Base-by-base conservation (phyloP, 1,140 invertebrate species). In the Planococcus citri region DNA sequence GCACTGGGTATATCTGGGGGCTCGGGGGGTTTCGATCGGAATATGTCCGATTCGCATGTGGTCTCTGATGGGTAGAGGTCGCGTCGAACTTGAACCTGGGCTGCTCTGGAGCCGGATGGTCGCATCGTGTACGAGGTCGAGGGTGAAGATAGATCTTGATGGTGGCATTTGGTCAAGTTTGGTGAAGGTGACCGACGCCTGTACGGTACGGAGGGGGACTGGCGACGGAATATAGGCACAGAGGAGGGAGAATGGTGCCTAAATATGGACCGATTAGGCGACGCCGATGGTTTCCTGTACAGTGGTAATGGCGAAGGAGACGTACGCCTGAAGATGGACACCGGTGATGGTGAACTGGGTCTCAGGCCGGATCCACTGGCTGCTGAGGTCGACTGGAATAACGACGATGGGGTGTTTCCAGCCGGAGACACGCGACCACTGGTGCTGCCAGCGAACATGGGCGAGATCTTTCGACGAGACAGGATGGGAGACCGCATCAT, bases 71-170 rank as follows among this genome's bases (percentile, higher is more conserved):
- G 60, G 22, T 64, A 64, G 10, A 64, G 60, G 24, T 64, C 60
- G 10, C 25, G 21, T 3, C 60, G 60, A 9, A 64, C 60, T 20
- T 64, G 60, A 9, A 64, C 25, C 1, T 6, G 6, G 22, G 41
- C 20, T 3, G 60, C 20, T 64, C 10, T 1, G 2, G 60, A 27
- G 17, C 21, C 17, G 21, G 51, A 33, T 33, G 60, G 60, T 24
- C 60, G 60, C 60, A 64, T 64, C 22, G 60, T 64, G 22, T 64
- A 64, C 22, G 60, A 64, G 20, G 60, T 25, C 8, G 60, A 64
- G 9, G 60, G 60, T 9, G 60, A 64, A 6, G 60, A 64, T 24
- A 25, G 17, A 64, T 64, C 60, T 64, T 64, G 60, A 17, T 64
- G 60, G 22, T 64, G 60, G 60, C 60, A 64, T 24, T 27, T 24